These are phyloP conservation scores for Prionace glauca DNA, from an alignment of 2,797 vertebrate genomes.

Conservation along the genomic window DNA sequence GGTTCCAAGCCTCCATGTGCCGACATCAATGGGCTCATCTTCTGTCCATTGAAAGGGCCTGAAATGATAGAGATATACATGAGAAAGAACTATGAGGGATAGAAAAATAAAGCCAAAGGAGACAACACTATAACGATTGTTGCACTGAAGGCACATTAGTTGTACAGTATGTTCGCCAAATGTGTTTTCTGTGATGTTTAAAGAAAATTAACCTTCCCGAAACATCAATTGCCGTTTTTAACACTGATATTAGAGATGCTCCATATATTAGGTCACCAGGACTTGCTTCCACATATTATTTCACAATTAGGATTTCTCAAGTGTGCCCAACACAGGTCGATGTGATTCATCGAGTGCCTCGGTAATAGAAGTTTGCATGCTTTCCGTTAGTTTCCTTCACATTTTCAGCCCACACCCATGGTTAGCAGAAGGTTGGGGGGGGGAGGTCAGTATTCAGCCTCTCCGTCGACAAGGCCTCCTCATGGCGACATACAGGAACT, in stretches of 20 bases:
- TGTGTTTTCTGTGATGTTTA: slow-evolving; percentile 40
- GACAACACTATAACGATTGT: slow-evolving; percentile 43
- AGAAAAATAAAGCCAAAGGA: slow-evolving; percentile 54
- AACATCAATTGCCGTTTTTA: slow-evolving; percentile 37
- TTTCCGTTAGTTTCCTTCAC: too few relatives aligned
- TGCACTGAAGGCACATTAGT: slow-evolving; percentile 39
- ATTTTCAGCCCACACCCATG: neutral
- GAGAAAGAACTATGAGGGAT: slow-evolving; percentile 57
- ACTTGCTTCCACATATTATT: neutral
- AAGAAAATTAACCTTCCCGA: slow-evolving; percentile 30
- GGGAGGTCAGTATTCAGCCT: neutral
- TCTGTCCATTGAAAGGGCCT: slow-evolving; percentile 58
- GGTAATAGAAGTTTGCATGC: neutral
- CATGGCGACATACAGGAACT: neutral
- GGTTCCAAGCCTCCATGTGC: slow-evolving; percentile 56
- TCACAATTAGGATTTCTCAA: too few relatives aligned
- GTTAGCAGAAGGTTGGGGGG: neutral
- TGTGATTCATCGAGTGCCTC: neutral
- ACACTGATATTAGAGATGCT: neutral
- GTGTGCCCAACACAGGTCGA: neutral
- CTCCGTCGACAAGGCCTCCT: neutral
- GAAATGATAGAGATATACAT: slow-evolving; percentile 64
- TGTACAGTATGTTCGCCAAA: slow-evolving; percentile 41
- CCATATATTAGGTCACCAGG: neutral
- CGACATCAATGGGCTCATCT: slow-evolving; percentile 62